Percentiles rank a stretch among this genome's conserved stretches.
Conservation (phyloP, 2,797 vertebrate species). For the Parotocinclus haroldoi region DNA sequence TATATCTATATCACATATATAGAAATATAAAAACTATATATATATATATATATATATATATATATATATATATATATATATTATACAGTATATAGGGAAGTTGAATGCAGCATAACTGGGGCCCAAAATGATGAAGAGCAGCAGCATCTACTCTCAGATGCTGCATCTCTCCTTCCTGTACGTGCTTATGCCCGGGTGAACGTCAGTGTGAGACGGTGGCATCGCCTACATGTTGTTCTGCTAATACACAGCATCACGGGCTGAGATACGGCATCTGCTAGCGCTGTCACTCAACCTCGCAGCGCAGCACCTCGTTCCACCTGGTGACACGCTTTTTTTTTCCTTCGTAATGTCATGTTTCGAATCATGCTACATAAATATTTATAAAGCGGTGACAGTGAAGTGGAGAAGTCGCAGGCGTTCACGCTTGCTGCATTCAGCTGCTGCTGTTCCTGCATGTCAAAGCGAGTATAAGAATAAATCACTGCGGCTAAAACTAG, state of each 20-base stretch:
- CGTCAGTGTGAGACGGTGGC: conserved; percentile 5
- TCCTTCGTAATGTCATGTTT: conserved; percentile 52
- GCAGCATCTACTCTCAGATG: conserved; percentile 9
- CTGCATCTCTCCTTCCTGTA: conserved; percentile 6
- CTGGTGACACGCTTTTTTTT: conserved; percentile 48
- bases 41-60: no score
- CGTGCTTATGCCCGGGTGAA: conserved; percentile 21
- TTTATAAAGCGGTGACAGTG: conserved; percentile 53
- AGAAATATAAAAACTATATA: no score
- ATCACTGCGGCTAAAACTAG: conserved; percentile 17
- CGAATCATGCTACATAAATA: conserved; percentile 53
- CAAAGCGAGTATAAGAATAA: conserved; percentile 34
- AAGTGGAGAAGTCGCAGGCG: conserved; percentile 47
- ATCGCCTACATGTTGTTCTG: conserved; percentile 35
- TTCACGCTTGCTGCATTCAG: conserved; percentile 18
- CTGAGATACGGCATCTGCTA: conserved; percentile 49
- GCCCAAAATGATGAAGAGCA: no score
- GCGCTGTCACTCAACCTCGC: conserved; percentile 45
- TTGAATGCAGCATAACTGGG: background rate
- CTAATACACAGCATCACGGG: conserved; percentile 42
- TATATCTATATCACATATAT: no score
- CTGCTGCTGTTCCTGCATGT: conserved; percentile 33
- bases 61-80: no score
- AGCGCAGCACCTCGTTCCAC: conserved; percentile 45
- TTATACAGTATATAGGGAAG: no score